Base-by-base conservation (phyloP, 2,113 vertebrate genomes). In the Genyomyrus donnyi region DNA sequence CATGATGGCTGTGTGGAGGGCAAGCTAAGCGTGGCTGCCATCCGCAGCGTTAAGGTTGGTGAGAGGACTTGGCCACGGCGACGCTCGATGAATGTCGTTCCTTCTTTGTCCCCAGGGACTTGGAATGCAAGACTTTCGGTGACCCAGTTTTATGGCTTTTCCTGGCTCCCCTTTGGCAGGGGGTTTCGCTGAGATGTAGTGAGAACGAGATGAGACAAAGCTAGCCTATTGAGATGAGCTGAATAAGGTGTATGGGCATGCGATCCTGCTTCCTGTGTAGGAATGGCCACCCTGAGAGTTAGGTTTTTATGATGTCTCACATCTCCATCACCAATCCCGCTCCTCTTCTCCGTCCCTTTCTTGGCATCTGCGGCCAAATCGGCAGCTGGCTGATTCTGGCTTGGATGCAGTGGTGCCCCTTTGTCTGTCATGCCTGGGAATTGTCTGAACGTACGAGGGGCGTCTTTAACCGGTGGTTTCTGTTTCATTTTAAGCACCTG, bases 111-210 rank as follows among this genome's bases (percentile, higher is more conserved):
- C 50, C 88, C 49, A 42, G 88, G 88, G 19, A 89, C 88, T 89
- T 89, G 88, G 70, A 89, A 89, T 89, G 70, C 74, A 83, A 42
- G 74, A 74, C 88, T 74, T 83, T 89, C 48, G 42, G 70, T 89
- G 70, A 56, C 88, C 88, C 49, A 89, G 49, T 89, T 89, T 83
- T 39, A 84, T 45, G 21, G 49, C 74, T 80, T 89, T 89, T 83
- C 52, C 35, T 21, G 19, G 50, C 9, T 66, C 17, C 19, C 74
- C 46, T n/a, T 53, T 89, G 46, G 52, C 56, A 27, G 31, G 48
- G 50, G 52, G 84, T n/a, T 56, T 90, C 19, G 19, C 45, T 13
- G 48, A 45, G 49, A 45, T 74, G n/a, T 10, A 53, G n/a, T 21
- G 85, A 13, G 50, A 35, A 8, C 11, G 5, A 53, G 27, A 19